Conservation (phyloP, 2,797 vertebrate species). For the Nyctibius grandis region DNA sequence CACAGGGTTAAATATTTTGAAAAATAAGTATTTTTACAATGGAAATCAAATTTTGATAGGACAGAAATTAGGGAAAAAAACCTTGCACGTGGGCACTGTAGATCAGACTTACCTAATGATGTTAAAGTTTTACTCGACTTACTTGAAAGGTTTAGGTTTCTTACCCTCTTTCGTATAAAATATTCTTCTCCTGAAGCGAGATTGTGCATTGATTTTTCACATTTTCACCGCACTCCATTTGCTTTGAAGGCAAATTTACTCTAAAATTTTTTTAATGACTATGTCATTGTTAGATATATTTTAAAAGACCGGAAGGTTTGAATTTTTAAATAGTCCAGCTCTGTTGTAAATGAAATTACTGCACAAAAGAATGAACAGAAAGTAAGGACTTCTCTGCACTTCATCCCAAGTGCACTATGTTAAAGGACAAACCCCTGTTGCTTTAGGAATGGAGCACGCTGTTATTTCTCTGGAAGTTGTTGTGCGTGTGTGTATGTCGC, state of each 20-base stretch:
- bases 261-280: constrained; percentile 75
- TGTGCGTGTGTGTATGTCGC: neutral
- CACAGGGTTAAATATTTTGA: neutral
- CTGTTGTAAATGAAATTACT: constrained; percentile 50
- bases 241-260: constrained; percentile 67
- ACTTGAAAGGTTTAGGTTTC: constrained; percentile 16
- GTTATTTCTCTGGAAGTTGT: neutral
- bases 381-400: constrained; percentile 39
- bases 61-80: neutral
- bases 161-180: neutral
- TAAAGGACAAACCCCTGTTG: neutral
- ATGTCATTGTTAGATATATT: constrained; percentile 77
- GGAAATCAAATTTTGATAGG: neutral
- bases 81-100: neutral
- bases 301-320: constrained; percentile 59
- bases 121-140: neutral
- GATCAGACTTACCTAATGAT: neutral
- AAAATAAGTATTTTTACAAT: neutral
- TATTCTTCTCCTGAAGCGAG: neutral
- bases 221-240: constrained; percentile 41
- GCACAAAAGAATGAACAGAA: constrained; percentile 31
- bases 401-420: constrained; percentile 5
- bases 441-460: constrained; percentile 40
- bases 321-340: constrained; percentile 48
- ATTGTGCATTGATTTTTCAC: neutral